Base-by-base conservation (phyloP, 2,888 invertebrate species). In the Sicus ferrugineus region DNA sequence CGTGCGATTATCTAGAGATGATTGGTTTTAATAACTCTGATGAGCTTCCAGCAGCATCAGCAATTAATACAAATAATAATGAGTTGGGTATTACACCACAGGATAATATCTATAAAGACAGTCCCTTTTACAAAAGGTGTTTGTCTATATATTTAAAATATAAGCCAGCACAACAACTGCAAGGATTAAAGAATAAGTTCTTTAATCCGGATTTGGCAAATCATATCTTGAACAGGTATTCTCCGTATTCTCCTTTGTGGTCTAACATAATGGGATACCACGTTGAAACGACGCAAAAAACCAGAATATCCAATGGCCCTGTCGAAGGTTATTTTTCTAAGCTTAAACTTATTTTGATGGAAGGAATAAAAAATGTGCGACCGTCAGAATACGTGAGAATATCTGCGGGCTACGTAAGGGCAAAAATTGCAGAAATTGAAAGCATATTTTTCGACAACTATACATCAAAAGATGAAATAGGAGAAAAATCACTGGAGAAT, bases 361-460 rank as follows among this genome's bases (percentile, higher is more conserved):
- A 59, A 31, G 21, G 59, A 31, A 59, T n/a, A 30, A 59, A 59
- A 59, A 59, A 59, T 30, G 23, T 34, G 5, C 34, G 59, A 21
- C 59, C 59, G 7, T n/a, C 59, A n/a, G 59, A 59, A 30, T 59
- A 31, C 34, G 34, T 59, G 4, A n/a, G 59, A 59, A 59, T 59
- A 19, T 59, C 59, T 7, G 59, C 59, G 7, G 21, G 19, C n/a
- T 59, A 59, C 34, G 9, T 19, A 21, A 0, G 34, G 14, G 30
- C 58, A 7, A 59, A 59, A 21, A 30, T 59, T 2, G 16, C 14
- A 19, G 58, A 59, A 21, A 19, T 59, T n/a, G 31, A 59, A 21
- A 34, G n/a, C 19, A 5, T 59, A 31, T 59, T 31, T 31, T 30
- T 30, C n/a, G 34, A 59, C 23, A 2, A 31, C 23, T 23, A 11